Percentiles rank a stretch among this genome's conserved stretches.
These are phyloP conservation scores for Amblyraja radiata DNA, from an alignment of 2,797 vertebrate species.

Conservation along the genomic window DNA sequence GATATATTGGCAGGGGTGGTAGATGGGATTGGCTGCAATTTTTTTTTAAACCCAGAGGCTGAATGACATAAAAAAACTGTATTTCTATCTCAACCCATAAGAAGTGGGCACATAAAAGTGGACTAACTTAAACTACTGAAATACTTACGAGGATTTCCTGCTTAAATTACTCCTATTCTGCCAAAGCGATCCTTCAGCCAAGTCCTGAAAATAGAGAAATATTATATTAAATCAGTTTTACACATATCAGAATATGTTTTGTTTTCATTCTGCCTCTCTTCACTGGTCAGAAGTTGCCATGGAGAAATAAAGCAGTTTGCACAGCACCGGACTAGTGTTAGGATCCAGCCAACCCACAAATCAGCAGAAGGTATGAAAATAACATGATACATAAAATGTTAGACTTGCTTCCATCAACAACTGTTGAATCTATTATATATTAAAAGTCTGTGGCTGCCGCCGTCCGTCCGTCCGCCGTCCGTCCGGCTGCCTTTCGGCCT, in stretches of 20 bases:
- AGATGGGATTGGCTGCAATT: neutral
- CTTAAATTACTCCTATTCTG: constrained; percentile 56
- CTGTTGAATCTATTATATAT: too few relatives aligned
- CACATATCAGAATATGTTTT: neutral
- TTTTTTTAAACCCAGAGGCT: neutral
- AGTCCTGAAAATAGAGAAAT: constrained; percentile 47
- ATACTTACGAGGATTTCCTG: constrained; percentile 69
- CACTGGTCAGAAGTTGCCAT: neutral
- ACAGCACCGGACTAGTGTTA: neutral
- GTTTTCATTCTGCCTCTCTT: neutral
- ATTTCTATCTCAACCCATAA: neutral
- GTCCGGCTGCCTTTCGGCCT: too few relatives aligned
- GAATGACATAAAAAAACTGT: neutral
- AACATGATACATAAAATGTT: neutral
- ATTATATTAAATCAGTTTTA: neutral
- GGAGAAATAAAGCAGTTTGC: neutral
- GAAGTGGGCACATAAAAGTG: neutral
- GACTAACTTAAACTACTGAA: neutral
- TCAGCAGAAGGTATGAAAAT: neutral
- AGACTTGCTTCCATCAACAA: neutral
- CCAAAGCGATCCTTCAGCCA: constrained; percentile 52
- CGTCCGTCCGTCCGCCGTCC: too few relatives aligned
- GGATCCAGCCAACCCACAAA: neutral
- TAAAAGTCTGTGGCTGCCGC: too few relatives aligned
- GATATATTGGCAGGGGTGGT: too few relatives aligned